A percentile compares a stretch with the other conserved stretches of the same genome.
These are phyloP conservation scores for Leptopilina boulardi DNA, from an alignment of 1,140 invertebrate genomes.

Conservation along the genomic window DNA sequence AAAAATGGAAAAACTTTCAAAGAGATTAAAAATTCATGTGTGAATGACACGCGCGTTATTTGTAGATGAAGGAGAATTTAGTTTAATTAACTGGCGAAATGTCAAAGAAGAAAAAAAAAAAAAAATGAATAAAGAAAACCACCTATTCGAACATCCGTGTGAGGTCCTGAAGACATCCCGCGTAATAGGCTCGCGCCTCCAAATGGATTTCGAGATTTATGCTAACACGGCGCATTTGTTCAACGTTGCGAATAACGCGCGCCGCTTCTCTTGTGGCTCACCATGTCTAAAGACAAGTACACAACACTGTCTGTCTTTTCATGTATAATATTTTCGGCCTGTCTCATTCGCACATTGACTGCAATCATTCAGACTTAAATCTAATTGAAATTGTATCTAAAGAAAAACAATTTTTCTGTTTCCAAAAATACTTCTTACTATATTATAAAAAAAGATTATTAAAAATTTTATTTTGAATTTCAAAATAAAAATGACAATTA, in stretches of 20 bases:
- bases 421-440: too few species aligned
- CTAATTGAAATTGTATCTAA: conserved; percentile 69
- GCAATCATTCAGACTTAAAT: conserved; percentile 51
- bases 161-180: conserved; percentile 57
- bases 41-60: conserved; percentile 64
- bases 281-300: conserved; percentile 58
- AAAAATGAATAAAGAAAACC: conserved; percentile 37
- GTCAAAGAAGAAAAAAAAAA: conserved; percentile 43
- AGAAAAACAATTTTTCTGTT: conserved; percentile 44
- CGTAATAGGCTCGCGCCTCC: conserved; percentile 73
- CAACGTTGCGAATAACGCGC: conserved; percentile 60
- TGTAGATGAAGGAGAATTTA: conserved; percentile 63
- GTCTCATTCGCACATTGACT: conserved; percentile 37
- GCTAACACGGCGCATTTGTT: conserved; percentile 75
- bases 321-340: conserved; percentile 54
- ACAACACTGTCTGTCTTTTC: conserved; percentile 44
- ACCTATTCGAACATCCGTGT: conserved; percentile 49
- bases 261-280: conserved; percentile 44
- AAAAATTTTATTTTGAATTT: too few species aligned
- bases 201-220: conserved; percentile 77
- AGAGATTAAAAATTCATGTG: conserved; percentile 63
- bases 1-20: background rate
- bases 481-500: too few species aligned
- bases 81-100: conserved; percentile 73
- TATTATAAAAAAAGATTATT: too few species aligned